Percentiles rank a stretch among this genome's conserved stretches.
phyloP scores from a whole-genome alignment of 2,113 vertebrate genomes.

The Actenoides lindsayi region DNA sequence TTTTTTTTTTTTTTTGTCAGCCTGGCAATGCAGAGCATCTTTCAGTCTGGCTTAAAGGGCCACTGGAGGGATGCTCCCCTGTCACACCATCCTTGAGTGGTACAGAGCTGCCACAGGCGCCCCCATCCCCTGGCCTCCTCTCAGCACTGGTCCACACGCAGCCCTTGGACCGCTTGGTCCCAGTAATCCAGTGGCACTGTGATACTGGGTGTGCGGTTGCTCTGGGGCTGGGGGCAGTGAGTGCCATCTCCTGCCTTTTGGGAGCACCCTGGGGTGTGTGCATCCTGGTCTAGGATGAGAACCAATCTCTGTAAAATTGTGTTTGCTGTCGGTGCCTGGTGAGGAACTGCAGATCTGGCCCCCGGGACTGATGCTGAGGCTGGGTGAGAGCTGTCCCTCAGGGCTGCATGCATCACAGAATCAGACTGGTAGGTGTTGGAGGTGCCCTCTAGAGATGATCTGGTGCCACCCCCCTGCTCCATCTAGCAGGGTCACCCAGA shows the following conservation, averaged over 20 bases:
- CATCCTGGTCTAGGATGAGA: neutral
- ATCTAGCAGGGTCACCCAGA: neutral
- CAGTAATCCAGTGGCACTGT: rapidly evolving
- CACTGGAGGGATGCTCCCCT: slow-evolving; percentile 48
- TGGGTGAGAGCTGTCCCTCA: neutral
- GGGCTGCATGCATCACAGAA: neutral
- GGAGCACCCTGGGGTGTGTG: neutral
- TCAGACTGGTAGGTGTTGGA: neutral
- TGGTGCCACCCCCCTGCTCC: neutral
- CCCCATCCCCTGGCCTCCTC: neutral
- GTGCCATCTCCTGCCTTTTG: neutral
- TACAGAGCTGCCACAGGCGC: neutral
- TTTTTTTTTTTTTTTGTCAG: slow-evolving; percentile 24
- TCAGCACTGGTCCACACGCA: rapidly evolving
- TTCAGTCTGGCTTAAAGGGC: slow-evolving; percentile 65
- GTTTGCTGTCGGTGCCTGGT: neutral
- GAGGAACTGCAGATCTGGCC: neutral
- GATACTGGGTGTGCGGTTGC: rapidly evolving
- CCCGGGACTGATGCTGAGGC: neutral
- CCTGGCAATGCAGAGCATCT: slow-evolving; percentile 53
- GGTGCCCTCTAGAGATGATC: neutral
- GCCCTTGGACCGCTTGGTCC: rapidly evolving
- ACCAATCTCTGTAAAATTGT: neutral
- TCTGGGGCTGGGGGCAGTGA: rapidly evolving
- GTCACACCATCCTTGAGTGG: neutral